Conservation (phyloP, 2,113 vertebrate species). For the Rhipidura dahli region DNA sequence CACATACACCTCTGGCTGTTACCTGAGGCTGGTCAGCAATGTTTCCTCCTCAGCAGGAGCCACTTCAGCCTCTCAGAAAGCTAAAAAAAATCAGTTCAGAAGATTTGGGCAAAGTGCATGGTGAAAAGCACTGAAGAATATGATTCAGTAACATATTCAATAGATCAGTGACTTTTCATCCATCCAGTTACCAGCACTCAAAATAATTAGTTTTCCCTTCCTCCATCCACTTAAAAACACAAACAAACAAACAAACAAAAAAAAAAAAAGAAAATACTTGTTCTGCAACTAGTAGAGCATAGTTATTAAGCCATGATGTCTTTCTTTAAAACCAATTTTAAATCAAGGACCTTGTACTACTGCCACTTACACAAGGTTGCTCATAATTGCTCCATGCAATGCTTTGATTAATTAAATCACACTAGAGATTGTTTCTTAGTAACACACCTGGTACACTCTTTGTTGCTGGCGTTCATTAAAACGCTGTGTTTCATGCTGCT, state of each 20-base stretch:
- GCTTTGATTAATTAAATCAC: conserved; percentile 79
- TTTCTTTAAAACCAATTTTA: conserved; percentile 67
- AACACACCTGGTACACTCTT: conserved; percentile 78
- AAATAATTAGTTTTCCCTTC: background rate
- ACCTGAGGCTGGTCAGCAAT: background rate
- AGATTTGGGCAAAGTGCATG: background rate
- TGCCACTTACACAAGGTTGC: conserved; percentile 67
- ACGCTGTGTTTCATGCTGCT: conserved; percentile 47
- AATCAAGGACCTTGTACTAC: conserved; percentile 51
- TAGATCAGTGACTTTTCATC: background rate
- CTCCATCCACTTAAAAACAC: background rate
- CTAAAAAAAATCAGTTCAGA: background rate
- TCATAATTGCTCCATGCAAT: conserved; percentile 68
- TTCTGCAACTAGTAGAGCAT: conserved; percentile 16
- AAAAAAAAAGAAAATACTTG: background rate
- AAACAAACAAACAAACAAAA: background rate
- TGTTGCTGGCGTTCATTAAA: conserved; percentile 73
- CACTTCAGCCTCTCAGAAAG: background rate
- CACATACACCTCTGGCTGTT: background rate
- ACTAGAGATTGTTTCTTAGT: conserved; percentile 79
- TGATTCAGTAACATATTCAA: background rate
- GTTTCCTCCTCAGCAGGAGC: background rate
- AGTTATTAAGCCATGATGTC: conserved; percentile 72
- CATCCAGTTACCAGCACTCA: background rate
- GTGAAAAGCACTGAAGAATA: background rate